Conservation (phyloP, 2,113 vertebrate species). For the Glaucomys volans region DNA sequence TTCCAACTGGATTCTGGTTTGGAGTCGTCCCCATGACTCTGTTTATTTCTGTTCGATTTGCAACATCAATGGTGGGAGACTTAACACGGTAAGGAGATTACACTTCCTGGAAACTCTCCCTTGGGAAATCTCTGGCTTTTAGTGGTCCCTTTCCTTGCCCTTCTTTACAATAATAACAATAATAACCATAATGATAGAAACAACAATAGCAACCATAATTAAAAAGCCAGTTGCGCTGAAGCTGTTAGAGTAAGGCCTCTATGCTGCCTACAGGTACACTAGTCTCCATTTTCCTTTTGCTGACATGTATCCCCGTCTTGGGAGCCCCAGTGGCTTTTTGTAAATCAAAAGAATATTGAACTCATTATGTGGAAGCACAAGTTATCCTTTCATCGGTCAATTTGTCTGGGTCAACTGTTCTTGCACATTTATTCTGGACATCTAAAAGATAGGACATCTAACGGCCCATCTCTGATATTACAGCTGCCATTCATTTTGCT, state of each 20-base stretch:
- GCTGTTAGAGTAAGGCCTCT: background rate
- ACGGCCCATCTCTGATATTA: background rate
- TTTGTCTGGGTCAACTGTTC: constrained; percentile 71
- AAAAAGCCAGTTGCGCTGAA: background rate
- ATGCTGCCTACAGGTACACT: background rate
- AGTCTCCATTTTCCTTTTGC: background rate
- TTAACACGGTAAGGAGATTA: background rate
- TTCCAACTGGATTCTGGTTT: background rate
- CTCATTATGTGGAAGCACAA: constrained; percentile 51
- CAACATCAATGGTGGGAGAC: background rate
- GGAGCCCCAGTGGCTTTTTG: background rate
- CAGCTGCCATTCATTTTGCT: constrained; percentile 65
- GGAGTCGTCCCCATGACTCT: background rate
- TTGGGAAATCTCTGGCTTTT: background rate
- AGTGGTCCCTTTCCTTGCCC: background rate
- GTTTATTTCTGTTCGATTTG: background rate
- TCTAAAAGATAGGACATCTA: constrained; percentile 71
- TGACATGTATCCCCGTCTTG: background rate
- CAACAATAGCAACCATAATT: background rate
- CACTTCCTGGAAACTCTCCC: background rate
- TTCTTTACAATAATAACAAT: background rate
- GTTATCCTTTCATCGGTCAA: constrained; percentile 61
- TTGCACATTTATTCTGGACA: constrained; percentile 56
- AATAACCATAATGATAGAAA: background rate
- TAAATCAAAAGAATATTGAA: constrained; percentile 70